These are phyloP conservation scores for Trachythela sp. DNA, from an alignment of 64 coral and sea anemone species.

Conservation along the genomic window DNA sequence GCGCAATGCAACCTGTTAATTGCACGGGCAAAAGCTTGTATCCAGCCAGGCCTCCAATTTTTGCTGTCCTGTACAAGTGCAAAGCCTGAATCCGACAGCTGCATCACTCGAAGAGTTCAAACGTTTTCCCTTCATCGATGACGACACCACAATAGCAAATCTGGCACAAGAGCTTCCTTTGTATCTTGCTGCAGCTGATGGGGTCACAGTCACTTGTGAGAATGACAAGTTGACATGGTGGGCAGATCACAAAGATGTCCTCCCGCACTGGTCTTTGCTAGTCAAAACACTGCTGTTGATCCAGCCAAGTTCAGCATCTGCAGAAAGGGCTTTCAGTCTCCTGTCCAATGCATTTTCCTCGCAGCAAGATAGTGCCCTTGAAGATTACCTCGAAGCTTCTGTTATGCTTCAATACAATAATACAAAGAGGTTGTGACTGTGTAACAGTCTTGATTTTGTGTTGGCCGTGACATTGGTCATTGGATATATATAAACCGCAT, in stretches of 20 bases:
- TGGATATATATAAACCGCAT: conserved; percentile 45
- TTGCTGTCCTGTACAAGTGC: too few relatives aligned
- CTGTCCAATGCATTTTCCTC: not conserved
- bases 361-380: conserved; percentile 7
- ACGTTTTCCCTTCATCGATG: conserved; percentile 53
- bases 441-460: conserved; percentile 48
- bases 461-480: conserved; percentile 45
- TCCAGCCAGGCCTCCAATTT: too few relatives aligned
- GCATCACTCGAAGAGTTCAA: conserved; percentile 52
- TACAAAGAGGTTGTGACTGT: conserved; percentile 23
- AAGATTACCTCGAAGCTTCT: conserved; percentile 10
- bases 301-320: too few relatives aligned
- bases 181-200: too few relatives aligned
- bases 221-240: too few relatives aligned
- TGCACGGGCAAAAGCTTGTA: too few relatives aligned
- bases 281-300: too few relatives aligned
- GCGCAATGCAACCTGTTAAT: conserved; percentile 45
- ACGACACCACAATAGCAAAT: conserved; percentile 48
- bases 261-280: too few relatives aligned
- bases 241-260: too few relatives aligned
- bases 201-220: too few relatives aligned
- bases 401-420: conserved; percentile 18
- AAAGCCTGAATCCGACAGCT: conserved; percentile 46
- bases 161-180: too few relatives aligned
- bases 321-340: too few relatives aligned